Evolutionary conservation across 2,113 vertebrate species (phyloP).

Genomic region (Sardina pilchardus): DNA sequence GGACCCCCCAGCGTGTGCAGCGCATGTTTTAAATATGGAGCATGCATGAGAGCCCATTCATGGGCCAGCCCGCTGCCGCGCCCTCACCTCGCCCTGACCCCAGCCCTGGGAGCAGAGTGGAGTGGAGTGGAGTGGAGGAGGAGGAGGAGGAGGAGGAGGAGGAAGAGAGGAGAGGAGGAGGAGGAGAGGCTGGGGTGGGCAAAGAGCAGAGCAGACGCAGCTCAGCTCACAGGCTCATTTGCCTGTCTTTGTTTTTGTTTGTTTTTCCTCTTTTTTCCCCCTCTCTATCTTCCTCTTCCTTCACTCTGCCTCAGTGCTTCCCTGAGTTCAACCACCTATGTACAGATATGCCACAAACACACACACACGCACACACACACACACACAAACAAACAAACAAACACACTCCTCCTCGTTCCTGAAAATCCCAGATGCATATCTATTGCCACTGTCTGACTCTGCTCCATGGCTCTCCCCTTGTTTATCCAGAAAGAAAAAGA

Average conservation of each 20-base stretch:
- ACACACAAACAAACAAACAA: constrained; percentile 28
- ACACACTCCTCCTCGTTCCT: neutral
- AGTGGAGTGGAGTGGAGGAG: neutral
- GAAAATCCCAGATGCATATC: constrained; percentile 47
- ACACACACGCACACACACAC: constrained; percentile 37
- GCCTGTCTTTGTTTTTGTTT: constrained; percentile 49
- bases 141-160: neutral
- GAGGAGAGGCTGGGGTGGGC: neutral
- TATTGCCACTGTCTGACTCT: neutral
- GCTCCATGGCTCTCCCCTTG: neutral
- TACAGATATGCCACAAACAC: constrained; percentile 32
- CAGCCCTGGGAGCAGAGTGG: constrained; percentile 17
- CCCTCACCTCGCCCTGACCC: constrained; percentile 43
- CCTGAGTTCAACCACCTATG: constrained; percentile 49
- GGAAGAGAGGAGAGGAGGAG: neutral
- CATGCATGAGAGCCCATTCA: constrained; percentile 13
- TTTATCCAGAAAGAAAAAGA: neutral
- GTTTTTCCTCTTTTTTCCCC: constrained; percentile 26
- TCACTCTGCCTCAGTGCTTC: constrained; percentile 38
- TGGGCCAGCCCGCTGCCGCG: constrained; percentile 20
- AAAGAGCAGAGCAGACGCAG: neutral
- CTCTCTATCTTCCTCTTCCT: constrained; percentile 31
- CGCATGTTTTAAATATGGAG: constrained; percentile 21
- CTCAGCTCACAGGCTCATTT: neutral
- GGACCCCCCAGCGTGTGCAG: neutral